These are phyloP conservation scores for Ips typographus DNA, from an alignment of 1,140 invertebrate genomes.

Conservation along the genomic window DNA sequence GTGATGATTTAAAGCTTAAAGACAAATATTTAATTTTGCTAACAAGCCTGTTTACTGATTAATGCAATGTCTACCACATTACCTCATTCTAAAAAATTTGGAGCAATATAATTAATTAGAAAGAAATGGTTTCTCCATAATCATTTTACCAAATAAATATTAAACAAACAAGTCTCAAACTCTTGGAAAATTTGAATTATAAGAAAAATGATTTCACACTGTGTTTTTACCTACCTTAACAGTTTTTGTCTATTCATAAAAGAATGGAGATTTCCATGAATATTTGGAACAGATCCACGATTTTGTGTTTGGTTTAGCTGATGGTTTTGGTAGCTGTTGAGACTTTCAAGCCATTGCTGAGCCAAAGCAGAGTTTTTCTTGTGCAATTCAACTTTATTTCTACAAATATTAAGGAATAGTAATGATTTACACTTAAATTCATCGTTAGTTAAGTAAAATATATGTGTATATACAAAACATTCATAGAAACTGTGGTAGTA, in stretches of 20 bases:
- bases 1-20: neutral
- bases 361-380: slow-evolving; percentile 17
- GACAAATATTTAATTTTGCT: too few relatives aligned
- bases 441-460: too few relatives aligned
- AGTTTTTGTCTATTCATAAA: slow-evolving; percentile 29
- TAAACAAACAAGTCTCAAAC: neutral
- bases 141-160: neutral
- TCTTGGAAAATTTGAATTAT: neutral
- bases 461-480: too few relatives aligned
- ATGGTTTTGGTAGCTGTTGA: slow-evolving; percentile 15
- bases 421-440: too few relatives aligned
- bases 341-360: slow-evolving; percentile 29
- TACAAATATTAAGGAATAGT: neutral
- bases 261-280: slow-evolving; percentile 16
- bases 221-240: slow-evolving; percentile 15
- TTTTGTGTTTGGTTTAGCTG: slow-evolving; percentile 21
- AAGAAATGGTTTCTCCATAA: neutral
- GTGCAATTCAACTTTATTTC: slow-evolving; percentile 10
- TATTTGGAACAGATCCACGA: slow-evolving; percentile 14
- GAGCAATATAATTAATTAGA: too few relatives aligned
- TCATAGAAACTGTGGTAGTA: too few relatives aligned
- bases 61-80: too few relatives aligned
- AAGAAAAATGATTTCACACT: neutral
- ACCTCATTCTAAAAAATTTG: too few relatives aligned
- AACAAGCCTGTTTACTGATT: too few relatives aligned